A percentile compares a stretch with the other conserved stretches of the same genome.
phyloP scores from a whole-genome alignment of 2,888 invertebrate species.

The Noctuana brunneofusca region DNA sequence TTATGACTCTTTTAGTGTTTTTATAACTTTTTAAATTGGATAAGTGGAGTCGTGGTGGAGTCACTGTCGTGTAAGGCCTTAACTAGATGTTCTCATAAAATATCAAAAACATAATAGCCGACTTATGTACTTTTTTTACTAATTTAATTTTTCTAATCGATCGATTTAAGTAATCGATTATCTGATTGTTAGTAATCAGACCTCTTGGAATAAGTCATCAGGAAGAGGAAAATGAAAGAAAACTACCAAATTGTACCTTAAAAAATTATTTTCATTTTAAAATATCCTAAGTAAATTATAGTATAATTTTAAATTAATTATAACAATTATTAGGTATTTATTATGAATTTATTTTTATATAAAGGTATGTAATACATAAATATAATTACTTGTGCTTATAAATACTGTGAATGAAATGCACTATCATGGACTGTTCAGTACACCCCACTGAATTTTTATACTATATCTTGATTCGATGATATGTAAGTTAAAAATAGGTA shows the following conservation, averaged over 20 bases:
- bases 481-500: conserved; percentile 55
- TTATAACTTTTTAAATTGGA: neutral
- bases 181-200: no score
- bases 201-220: no score
- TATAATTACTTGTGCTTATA: conserved; percentile 71
- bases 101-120: no score
- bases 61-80: no score
- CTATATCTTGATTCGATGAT: conserved; percentile 55
- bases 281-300: conserved; percentile 77
- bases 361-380: conserved; percentile 64
- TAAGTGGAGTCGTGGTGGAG: no score
- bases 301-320: conserved; percentile 73
- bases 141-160: no score
- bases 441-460: conserved; percentile 50
- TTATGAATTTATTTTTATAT: conserved; percentile 70
- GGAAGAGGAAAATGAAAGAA: conserved; percentile 39
- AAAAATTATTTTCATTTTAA: conserved; percentile 77
- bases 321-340: conserved; percentile 79
- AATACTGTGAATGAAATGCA: conserved; percentile 78
- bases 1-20: neutral
- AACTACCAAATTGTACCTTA: conserved; percentile 61
- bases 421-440: conserved; percentile 72
- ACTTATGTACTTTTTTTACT: no score
- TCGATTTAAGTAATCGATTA: no score
- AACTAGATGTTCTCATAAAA: no score